Percentiles rank a stretch among this genome's conserved stretches.
These are phyloP conservation scores for Drosophila littoralis DNA, from an alignment of 1,140 invertebrate species.

Conservation along the genomic window DNA sequence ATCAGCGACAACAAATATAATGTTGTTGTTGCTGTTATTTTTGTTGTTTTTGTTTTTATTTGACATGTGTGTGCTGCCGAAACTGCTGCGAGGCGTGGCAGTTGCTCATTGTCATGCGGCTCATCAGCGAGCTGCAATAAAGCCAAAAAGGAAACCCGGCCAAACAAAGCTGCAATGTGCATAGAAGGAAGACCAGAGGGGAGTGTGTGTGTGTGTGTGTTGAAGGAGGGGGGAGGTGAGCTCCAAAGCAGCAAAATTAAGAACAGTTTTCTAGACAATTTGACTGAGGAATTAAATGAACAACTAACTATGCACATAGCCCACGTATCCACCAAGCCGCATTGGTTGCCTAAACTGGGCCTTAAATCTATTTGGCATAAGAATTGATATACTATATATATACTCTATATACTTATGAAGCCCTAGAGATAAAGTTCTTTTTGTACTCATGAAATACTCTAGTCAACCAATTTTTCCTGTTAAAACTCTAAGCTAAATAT, in stretches of 20 bases:
- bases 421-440: too few relatives aligned
- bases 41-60: constrained; percentile 4
- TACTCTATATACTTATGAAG: too few relatives aligned
- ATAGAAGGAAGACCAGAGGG: neutral
- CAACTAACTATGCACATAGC: too few relatives aligned
- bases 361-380: too few relatives aligned
- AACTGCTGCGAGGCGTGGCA: constrained; percentile 39
- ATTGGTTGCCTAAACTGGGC: too few relatives aligned
- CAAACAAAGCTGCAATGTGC: constrained; percentile 44
- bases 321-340: too few relatives aligned
- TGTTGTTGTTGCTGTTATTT: constrained; percentile 3
- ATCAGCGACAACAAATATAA: constrained; percentile 3
- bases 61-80: constrained; percentile 29
- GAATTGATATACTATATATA: too few relatives aligned
- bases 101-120: constrained; percentile 56
- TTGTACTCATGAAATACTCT: too few relatives aligned
- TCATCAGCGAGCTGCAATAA: constrained; percentile 51
- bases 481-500: too few relatives aligned
- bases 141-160: constrained; percentile 29
- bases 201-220: neutral
- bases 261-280: neutral
- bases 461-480: too few relatives aligned
- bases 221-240: too few relatives aligned
- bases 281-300: neutral
- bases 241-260: neutral